Percentiles rank a stretch among this genome's conserved stretches.
These are phyloP conservation scores for Ctenoplectra terminalis DNA, from an alignment of 1,140 invertebrate species.

Conservation along the genomic window DNA sequence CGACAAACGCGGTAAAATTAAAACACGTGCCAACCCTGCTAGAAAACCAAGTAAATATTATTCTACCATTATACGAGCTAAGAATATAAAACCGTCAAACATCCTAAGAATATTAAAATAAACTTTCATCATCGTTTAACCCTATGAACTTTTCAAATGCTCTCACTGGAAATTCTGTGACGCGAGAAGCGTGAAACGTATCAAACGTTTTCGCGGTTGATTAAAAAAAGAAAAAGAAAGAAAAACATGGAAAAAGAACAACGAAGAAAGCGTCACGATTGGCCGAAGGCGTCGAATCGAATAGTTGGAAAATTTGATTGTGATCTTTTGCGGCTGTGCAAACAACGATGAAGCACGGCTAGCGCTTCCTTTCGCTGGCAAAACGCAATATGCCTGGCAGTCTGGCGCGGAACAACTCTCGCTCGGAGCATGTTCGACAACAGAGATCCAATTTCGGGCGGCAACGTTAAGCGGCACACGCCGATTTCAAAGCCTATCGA, in stretches of 20 bases:
- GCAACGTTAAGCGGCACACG: conserved; percentile 32
- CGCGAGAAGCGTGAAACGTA: background rate
- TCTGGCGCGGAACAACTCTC: conserved; percentile 35
- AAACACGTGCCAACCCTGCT: background rate
- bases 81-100: background rate
- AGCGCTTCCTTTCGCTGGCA: conserved; percentile 33
- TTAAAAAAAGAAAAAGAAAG: background rate
- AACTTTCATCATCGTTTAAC: background rate
- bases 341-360: conserved; percentile 26
- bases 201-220: too few species aligned
- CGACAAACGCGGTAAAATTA: conserved; percentile 23
- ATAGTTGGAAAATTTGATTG: conserved; percentile 53
- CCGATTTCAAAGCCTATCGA: conserved; percentile 49
- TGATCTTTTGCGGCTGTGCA: conserved; percentile 20
- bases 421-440: conserved; percentile 36
- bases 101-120: background rate
- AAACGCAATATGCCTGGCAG: conserved; percentile 47
- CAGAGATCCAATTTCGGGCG: conserved; percentile 32
- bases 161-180: background rate
- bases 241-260: background rate
- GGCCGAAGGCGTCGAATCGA: conserved; percentile 1
- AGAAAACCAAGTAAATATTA: background rate
- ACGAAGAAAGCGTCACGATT: background rate
- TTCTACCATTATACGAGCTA: background rate
- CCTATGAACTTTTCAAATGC: too few species aligned